phyloP scores from a whole-genome alignment of 1,140 invertebrate species.

The Pogonomyrmex californicus region DNA sequence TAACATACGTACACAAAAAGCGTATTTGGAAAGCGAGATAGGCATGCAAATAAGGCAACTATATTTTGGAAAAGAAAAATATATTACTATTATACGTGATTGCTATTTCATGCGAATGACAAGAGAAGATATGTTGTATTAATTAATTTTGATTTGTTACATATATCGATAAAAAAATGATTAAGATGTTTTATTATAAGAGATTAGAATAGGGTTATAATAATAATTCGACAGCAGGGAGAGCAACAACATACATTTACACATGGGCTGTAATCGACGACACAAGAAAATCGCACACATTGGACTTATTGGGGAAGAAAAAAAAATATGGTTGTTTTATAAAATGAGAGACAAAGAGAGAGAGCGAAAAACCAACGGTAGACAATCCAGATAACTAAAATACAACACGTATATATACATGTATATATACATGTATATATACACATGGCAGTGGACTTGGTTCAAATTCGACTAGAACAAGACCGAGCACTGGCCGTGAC shows the following conservation, averaged over 20 bases:
- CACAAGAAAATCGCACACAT: slow-evolving; percentile 48
- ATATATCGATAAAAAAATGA: not conserved
- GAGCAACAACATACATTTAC: slow-evolving; percentile 14
- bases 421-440: slow-evolving; percentile 45
- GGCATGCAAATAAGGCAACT: slow-evolving; percentile 27
- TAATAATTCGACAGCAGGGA: slow-evolving; percentile 9
- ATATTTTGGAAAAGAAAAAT: not conserved
- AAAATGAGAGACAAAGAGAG: slow-evolving; percentile 27
- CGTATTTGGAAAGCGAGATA: slow-evolving; percentile 1
- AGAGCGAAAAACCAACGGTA: slow-evolving; percentile 60
- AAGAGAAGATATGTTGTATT: not conserved
- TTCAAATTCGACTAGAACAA: slow-evolving; percentile 68
- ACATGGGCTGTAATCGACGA: slow-evolving; percentile 5
- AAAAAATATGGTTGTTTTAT: slow-evolving; percentile 17
- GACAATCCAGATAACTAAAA: slow-evolving; percentile 61
- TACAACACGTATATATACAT: slow-evolving; percentile 45
- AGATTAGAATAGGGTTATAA: not conserved
- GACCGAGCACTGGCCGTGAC: slow-evolving; percentile 75
- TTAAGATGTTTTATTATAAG: not conserved
- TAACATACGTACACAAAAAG: not conserved
- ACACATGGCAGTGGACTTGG: slow-evolving; percentile 47
- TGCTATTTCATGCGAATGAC: slow-evolving; percentile 8
- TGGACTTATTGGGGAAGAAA: slow-evolving; percentile 18
- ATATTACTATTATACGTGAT: not conserved
- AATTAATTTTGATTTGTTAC: not conserved